Conservation (phyloP, 2,113 vertebrate species). For the Microcebus murinus region DNA sequence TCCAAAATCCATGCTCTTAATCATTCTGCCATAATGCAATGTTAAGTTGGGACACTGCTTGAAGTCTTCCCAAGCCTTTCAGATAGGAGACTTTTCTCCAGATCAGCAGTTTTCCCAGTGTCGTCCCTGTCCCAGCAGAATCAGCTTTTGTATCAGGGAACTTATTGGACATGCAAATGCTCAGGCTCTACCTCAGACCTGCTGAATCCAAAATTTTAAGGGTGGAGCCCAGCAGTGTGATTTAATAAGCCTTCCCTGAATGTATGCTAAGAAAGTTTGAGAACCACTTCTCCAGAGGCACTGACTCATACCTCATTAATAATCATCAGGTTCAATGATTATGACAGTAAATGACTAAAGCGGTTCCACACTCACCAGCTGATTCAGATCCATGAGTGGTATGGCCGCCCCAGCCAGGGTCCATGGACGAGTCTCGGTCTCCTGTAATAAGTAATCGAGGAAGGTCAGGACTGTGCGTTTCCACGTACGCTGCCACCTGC, state of each 20-base stretch:
- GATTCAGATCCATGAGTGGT: constrained; percentile 26
- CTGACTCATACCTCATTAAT: not conserved
- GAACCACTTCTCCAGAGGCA: not conserved
- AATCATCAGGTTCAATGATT: not conserved
- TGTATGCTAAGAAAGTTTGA: not conserved
- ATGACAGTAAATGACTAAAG: not conserved
- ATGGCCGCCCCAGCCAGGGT: not conserved
- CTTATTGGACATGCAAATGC: not conserved
- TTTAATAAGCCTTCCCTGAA: not conserved
- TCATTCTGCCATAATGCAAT: not conserved
- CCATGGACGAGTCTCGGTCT: fast-evolving
- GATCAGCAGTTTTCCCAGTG: not conserved
- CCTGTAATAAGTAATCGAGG: constrained; percentile 35
- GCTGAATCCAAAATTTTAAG: not conserved
- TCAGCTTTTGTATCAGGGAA: not conserved
- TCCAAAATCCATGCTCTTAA: not conserved
- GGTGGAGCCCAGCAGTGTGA: not conserved
- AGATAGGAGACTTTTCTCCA: not conserved
- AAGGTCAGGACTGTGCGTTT: not conserved
- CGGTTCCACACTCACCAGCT: constrained; percentile 60
- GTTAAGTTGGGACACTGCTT: not conserved
- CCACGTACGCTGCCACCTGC: not conserved
- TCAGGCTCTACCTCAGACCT: not conserved
- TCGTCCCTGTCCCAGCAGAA: not conserved
- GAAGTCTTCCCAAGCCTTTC: not conserved